Evolutionary conservation across 2,888 invertebrate genomes (phyloP).

Genomic region (Deilephila porcellus): DNA sequence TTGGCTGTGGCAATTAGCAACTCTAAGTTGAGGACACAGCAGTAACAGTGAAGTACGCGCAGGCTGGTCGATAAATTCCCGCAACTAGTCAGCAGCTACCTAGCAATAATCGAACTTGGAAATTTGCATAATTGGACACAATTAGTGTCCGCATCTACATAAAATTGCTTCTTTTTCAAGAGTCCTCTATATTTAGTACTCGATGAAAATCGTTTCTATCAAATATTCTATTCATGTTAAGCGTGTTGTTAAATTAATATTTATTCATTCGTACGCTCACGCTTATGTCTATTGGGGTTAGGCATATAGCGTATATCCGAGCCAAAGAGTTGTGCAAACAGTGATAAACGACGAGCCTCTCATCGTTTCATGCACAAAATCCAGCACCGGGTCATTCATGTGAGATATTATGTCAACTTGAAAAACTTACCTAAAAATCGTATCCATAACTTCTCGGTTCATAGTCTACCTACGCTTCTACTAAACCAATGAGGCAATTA

Average conservation of each 20-base stretch:
- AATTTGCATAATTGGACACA: constrained; percentile 81
- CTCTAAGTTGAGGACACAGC: constrained; percentile 52
- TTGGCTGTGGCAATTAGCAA: constrained; percentile 55
- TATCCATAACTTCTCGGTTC: too few relatives aligned
- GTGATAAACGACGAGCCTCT: too few relatives aligned
- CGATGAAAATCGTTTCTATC: constrained; percentile 62
- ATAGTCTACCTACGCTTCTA: too few relatives aligned
- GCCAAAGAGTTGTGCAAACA: too few relatives aligned
- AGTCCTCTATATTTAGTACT: constrained; percentile 70
- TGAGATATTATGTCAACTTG: too few relatives aligned
- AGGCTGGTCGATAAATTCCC: constrained; percentile 69
- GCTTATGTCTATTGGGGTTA: too few relatives aligned
- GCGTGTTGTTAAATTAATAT: constrained; percentile 52
- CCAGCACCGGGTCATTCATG: too few relatives aligned
- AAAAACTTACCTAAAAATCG: too few relatives aligned
- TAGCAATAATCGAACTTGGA: constrained; percentile 74
- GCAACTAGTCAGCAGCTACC: constrained; percentile 75
- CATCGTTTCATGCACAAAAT: too few relatives aligned
- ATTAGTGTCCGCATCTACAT: constrained; percentile 81
- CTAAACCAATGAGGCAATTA: too few relatives aligned
- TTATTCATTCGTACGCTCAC: too few relatives aligned
- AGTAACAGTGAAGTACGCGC: constrained; percentile 45
- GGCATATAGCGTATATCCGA: too few relatives aligned
- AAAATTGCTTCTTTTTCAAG: constrained; percentile 79
- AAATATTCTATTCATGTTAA: constrained; percentile 50